Base-by-base conservation (phyloP, 2,888 invertebrate species). In the Caenorhabditis auriculariae region DNA sequence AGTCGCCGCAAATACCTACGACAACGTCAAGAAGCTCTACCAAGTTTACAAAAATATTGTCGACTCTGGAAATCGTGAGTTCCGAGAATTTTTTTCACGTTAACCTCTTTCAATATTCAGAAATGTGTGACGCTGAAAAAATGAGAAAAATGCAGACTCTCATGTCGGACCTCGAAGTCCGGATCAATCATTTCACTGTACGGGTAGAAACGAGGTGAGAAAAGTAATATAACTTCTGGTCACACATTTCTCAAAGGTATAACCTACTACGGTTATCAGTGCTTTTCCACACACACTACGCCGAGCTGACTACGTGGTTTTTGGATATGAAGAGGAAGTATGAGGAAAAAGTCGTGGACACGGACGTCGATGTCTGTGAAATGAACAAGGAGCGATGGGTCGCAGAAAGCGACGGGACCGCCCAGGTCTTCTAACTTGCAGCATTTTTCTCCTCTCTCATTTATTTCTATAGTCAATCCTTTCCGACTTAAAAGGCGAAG, bases 231-330 rank as follows among this genome's bases (percentile, higher is more conserved):
- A 41, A 1, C 9, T 41, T 12, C 19, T n/a, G 12, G 12, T 15
- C n/a, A 46, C 4, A 17, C 26, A 26, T 27, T 12, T 23, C n/a
- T 37, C 45, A 26, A 6, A 53, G 58, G 17, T 38, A 47, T 19
- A n/a, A 9, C 0, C 38, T 74, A n/a, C 65, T 77, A 12, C 58
- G 56, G n/a, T 50, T 66, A 17, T 69, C 74, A 12, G 61, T 62
- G 12, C 67, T 78, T 4, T 78, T 78, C 35, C 77, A 75, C 57
- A 67, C 72, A 9, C 77, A 78, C 54, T 74, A 71, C 50, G 60
- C 47, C 19, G 78, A 82, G 65, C 66, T 82, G 42, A 72, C 77
- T 50, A 57, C 56, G 12, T 82, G 82, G 81, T 78, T 78, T 56
- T 60, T 66, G 23, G 72, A 75, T 21, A 66, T 81, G 69, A 69